Percentiles rank a stretch among this genome's conserved stretches.
phyloP scores from a whole-genome alignment of 1,140 invertebrate genomes.

The Saccostrea echinata region DNA sequence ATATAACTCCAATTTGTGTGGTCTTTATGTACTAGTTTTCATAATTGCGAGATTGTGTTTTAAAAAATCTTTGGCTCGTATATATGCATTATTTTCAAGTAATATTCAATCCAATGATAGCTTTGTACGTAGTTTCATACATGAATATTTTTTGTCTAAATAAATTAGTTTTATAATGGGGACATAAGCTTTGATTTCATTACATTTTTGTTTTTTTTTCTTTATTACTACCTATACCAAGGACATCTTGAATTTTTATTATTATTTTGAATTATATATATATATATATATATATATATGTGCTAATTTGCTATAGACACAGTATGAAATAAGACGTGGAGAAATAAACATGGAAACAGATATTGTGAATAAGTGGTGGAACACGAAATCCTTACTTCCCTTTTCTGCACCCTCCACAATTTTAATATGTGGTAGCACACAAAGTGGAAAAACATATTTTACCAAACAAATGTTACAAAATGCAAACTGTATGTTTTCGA shows the following conservation, averaged over 20 bases:
- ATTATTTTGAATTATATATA: not conserved
- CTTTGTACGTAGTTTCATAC: not conserved
- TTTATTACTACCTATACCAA: not conserved
- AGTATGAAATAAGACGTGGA: not conserved
- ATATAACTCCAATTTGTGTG: constrained; percentile 30
- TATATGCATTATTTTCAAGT: constrained; percentile 28
- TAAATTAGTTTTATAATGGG: not conserved
- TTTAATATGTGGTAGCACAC: constrained; percentile 45
- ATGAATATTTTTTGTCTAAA: constrained; percentile 16
- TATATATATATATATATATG: too few species aligned
- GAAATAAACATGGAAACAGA: constrained; percentile 22
- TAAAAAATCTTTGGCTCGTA: not conserved
- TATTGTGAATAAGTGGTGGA: constrained; percentile 2
- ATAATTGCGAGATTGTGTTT: constrained; percentile 48
- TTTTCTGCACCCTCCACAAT: constrained; percentile 50
- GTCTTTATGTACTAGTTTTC: constrained; percentile 43
- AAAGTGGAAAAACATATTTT: constrained; percentile 50
- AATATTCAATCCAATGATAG: constrained; percentile 22
- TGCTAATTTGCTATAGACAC: not conserved
- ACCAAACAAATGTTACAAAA: constrained; percentile 47
- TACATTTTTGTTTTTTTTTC: too few species aligned
- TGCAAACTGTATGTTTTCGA: constrained; percentile 40
- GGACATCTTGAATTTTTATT: not conserved
- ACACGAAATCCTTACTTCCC: constrained; percentile 40
- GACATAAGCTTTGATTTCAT: too few species aligned